Percentiles rank a stretch among this genome's conserved stretches.
phyloP scores from a whole-genome alignment of 2,888 invertebrate genomes.

The Stenoptilia bipunctidactyla region DNA sequence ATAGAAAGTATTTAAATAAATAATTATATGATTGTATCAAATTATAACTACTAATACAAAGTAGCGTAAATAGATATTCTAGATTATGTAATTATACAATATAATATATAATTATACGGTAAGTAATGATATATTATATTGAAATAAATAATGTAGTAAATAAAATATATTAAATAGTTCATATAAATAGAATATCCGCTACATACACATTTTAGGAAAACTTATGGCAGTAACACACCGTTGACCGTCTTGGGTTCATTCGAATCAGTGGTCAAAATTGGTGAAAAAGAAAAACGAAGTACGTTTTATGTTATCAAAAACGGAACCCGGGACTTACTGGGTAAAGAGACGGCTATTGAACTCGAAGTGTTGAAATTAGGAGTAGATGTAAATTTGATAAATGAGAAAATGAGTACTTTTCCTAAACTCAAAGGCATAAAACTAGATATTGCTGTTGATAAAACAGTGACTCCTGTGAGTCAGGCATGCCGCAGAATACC shows the following conservation, averaged over 20 bases:
- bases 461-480: slow-evolving; percentile 10
- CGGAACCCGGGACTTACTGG: slow-evolving; percentile 11
- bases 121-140: too few species aligned
- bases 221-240: slow-evolving; percentile 15
- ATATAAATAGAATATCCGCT: too few species aligned
- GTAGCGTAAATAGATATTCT: too few species aligned
- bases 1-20: too few species aligned
- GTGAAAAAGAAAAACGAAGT: neutral
- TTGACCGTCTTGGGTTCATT: slow-evolving; percentile 16
- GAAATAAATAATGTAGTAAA: too few species aligned
- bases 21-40: too few species aligned
- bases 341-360: slow-evolving; percentile 11
- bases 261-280: slow-evolving; percentile 10
- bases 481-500: slow-evolving; percentile 15
- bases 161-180: too few species aligned
- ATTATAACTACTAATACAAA: too few species aligned
- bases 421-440: slow-evolving; percentile 11
- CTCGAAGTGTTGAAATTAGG: slow-evolving; percentile 13
- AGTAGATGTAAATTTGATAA: slow-evolving; percentile 4
- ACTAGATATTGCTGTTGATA: slow-evolving; percentile 15
- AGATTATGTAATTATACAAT: too few species aligned
- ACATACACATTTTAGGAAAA: too few species aligned
- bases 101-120: too few species aligned
- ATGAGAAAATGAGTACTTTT: neutral
- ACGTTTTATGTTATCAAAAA: slow-evolving; percentile 15